Percentiles rank a stretch among this genome's conserved stretches.
phyloP scores from a whole-genome alignment of 2,113 vertebrate species.

The Castor canadensis region DNA sequence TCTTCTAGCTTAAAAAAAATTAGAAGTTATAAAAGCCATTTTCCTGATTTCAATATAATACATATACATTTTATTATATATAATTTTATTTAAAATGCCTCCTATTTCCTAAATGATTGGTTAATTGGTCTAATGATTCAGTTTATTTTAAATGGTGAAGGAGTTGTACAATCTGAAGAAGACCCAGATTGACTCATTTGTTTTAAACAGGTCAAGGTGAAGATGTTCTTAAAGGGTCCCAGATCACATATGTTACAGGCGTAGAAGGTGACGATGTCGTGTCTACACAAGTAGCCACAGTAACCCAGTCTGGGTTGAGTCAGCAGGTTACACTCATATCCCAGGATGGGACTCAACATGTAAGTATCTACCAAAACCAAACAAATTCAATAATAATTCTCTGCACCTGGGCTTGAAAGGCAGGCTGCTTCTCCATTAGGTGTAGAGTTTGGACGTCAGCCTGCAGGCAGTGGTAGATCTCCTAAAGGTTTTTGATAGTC shows the following conservation, averaged over 20 bases:
- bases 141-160: too few species aligned
- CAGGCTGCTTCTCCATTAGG: not conserved
- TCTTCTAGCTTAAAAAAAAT: too few species aligned
- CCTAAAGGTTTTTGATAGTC: not conserved
- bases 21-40: too few species aligned
- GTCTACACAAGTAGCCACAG: conserved; percentile 91
- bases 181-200: too few species aligned
- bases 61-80: not conserved
- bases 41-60: conserved; percentile 29
- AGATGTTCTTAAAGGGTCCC: conserved; percentile 89
- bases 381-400: not conserved
- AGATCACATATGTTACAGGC: conserved; percentile 91
- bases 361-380: conserved; percentile 79
- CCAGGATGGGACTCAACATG: conserved; percentile 97
- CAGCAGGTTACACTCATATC: conserved; percentile 97
- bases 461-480: not conserved
- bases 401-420: not conserved
- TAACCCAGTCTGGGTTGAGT: conserved; percentile 89
- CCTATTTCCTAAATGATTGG: conserved; percentile 37
- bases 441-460: not conserved
- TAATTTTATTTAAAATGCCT: conserved; percentile 33
- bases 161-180: too few species aligned
- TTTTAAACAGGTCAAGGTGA: conserved; percentile 90
- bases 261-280: conserved; percentile 94
- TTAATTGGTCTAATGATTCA: conserved; percentile 4